A percentile compares a stretch with the other conserved stretches of the same genome.
These are phyloP conservation scores for Cynaeus angustus DNA, from an alignment of 2,888 invertebrate genomes.

Conservation along the genomic window DNA sequence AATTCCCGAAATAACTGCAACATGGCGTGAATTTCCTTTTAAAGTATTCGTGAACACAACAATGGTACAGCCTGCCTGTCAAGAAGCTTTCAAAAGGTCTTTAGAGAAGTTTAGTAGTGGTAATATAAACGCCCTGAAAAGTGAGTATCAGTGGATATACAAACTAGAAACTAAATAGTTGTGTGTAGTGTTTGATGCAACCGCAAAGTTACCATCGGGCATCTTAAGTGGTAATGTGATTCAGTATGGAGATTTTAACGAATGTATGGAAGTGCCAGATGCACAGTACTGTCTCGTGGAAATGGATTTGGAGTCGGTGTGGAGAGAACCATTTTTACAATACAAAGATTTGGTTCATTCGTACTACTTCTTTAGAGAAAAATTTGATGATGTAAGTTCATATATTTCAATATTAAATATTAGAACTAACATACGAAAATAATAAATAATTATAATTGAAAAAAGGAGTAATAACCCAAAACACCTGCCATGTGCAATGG, in stretches of 20 bases:
- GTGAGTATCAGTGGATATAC: conserved; percentile 66
- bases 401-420: too few species aligned
- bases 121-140: conserved; percentile 75
- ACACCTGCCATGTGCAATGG: too few species aligned
- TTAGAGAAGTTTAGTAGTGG: conserved; percentile 70
- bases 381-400: conserved; percentile 75
- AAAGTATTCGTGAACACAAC: conserved; percentile 52
- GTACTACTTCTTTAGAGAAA: conserved; percentile 74
- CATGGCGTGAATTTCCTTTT: conserved; percentile 31
- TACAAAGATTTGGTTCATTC: conserved; percentile 74
- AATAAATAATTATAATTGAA: too few species aligned
- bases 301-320: conserved; percentile 71
- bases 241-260: conserved; percentile 82
- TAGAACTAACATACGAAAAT: too few species aligned
- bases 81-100: conserved; percentile 70
- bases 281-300: conserved; percentile 78
- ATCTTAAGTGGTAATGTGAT: conserved; percentile 81
- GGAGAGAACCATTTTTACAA: conserved; percentile 55
- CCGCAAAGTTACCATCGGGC: conserved; percentile 81
- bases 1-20: too few species aligned
- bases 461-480: too few species aligned
- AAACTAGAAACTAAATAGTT: conserved; percentile 17
- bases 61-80: conserved; percentile 71
- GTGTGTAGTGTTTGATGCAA: conserved; percentile 80
- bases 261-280: conserved; percentile 75